These are phyloP conservation scores for Nomia melanderi DNA, from an alignment of 1,140 invertebrate species.

Conservation along the genomic window DNA sequence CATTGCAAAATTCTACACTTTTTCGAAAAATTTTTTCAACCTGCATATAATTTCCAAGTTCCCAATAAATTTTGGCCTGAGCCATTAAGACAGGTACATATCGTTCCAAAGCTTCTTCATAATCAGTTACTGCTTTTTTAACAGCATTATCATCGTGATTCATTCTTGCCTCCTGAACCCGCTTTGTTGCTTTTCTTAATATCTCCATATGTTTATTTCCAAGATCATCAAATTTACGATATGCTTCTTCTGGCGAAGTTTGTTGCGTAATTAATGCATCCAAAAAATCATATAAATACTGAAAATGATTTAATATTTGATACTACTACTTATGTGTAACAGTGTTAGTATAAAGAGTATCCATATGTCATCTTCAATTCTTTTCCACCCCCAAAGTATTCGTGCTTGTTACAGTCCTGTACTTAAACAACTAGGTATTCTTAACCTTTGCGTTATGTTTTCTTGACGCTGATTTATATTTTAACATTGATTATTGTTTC, in stretches of 20 bases:
- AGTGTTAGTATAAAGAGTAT: not conserved
- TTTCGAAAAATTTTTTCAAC: slow-evolving; percentile 97
- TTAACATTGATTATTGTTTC: slow-evolving; percentile 3
- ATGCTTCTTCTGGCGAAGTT: slow-evolving; percentile 98
- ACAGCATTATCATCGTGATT: slow-evolving; percentile 94
- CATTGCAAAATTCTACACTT: slow-evolving; percentile 98
- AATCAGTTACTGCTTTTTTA: slow-evolving; percentile 94
- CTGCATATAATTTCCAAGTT: slow-evolving; percentile 96
- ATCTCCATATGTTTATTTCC: slow-evolving; percentile 94
- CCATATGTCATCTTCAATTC: not conserved
- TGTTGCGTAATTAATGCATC: slow-evolving; percentile 98
- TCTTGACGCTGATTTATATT: not conserved
- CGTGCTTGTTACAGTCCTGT: slow-evolving; percentile 29
- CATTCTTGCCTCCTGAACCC: slow-evolving; percentile 93
- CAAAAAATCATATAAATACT: slow-evolving; percentile 94
- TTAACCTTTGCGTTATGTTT: slow-evolving; percentile 46
- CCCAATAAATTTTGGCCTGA: slow-evolving; percentile 99
- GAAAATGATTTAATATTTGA: slow-evolving; percentile 67
- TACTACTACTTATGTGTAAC: not conserved
- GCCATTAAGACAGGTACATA: slow-evolving; percentile 98
- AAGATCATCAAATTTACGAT: slow-evolving; percentile 97
- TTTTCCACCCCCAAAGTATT: not conserved
- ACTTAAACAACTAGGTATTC: slow-evolving; percentile 6
- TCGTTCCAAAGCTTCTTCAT: slow-evolving; percentile 94
- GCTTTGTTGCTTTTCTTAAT: slow-evolving; percentile 95